Percentiles rank a stretch among this genome's conserved stretches.
These are phyloP conservation scores for Ichneumon xanthorius DNA, from an alignment of 2,888 invertebrate genomes.

Conservation along the genomic window DNA sequence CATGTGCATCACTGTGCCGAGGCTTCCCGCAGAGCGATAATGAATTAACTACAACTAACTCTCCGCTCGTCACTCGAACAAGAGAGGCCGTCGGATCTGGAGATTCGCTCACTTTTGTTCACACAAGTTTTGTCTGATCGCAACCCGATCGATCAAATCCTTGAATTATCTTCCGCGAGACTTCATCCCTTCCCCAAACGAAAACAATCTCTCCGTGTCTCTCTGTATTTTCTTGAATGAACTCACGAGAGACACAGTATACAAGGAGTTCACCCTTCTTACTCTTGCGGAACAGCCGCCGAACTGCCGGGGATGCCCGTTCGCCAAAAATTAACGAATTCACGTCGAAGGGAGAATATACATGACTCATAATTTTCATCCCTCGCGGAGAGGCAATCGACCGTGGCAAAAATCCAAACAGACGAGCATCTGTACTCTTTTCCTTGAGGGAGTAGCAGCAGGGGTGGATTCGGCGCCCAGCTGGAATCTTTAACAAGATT, in stretches of 20 bases:
- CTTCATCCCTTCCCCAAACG: slow-evolving; percentile 32
- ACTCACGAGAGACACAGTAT: slow-evolving; percentile 37
- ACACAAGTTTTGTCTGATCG: slow-evolving; percentile 22
- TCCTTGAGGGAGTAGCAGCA: slow-evolving; percentile 21
- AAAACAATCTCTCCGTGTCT: slow-evolving; percentile 56
- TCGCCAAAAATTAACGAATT: slow-evolving; percentile 73
- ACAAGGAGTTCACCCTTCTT: slow-evolving; percentile 51
- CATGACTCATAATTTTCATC: slow-evolving; percentile 75
- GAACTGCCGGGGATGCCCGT: slow-evolving; percentile 37
- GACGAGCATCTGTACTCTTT: slow-evolving; percentile 70
- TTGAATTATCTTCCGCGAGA: slow-evolving; percentile 51
- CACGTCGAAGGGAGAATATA: slow-evolving; percentile 41
- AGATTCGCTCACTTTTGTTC: slow-evolving; percentile 42
- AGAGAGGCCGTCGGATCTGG: slow-evolving; percentile 21
- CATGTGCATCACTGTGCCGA: slow-evolving; percentile 41
- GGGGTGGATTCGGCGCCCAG: slow-evolving; percentile 56
- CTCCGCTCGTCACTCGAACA: slow-evolving; percentile 44
- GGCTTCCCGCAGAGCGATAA: slow-evolving; percentile 72
- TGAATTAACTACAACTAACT: slow-evolving; percentile 75
- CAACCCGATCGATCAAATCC: slow-evolving; percentile 59
- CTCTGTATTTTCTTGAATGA: slow-evolving; percentile 41
- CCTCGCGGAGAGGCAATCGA: slow-evolving; percentile 72
- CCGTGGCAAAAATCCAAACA: slow-evolving; percentile 75
- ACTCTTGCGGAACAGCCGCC: slow-evolving; percentile 56
- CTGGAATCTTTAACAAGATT: slow-evolving; percentile 67